phyloP scores from a whole-genome alignment of 2,888 invertebrate genomes.

The Metellina segmentata region DNA sequence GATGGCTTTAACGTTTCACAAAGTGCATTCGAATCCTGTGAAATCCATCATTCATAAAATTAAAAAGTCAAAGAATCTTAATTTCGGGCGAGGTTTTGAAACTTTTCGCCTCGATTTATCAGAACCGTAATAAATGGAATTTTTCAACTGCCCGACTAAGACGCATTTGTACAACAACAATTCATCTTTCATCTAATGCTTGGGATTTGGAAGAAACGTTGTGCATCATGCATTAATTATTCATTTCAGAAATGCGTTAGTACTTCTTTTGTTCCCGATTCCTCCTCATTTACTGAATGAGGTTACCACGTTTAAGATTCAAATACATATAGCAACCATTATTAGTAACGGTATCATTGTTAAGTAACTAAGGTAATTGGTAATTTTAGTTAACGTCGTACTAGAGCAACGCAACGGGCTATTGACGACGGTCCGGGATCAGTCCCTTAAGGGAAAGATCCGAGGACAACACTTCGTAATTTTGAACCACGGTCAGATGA shows the following conservation, averaged over 20 bases:
- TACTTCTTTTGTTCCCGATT: no score
- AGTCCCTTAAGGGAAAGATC: no score
- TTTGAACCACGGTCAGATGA: no score
- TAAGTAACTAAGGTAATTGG: no score
- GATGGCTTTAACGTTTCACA: background rate
- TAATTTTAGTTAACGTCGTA: no score
- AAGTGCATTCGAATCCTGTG: background rate
- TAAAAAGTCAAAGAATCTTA: conserved; percentile 31
- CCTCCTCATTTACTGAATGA: no score
- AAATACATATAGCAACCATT: no score
- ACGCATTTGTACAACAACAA: conserved; percentile 7
- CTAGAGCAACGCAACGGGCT: no score
- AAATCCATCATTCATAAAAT: conserved; percentile 46
- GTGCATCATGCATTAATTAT: conserved; percentile 8
- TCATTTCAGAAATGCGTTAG: background rate
- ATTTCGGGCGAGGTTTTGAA: conserved; percentile 12
- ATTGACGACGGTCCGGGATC: no score
- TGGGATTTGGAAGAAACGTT: background rate
- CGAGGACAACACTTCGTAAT: no score
- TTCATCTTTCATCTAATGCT: conserved; percentile 18
- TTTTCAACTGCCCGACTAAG: background rate
- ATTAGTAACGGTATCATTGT: no score
- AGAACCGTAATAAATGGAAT: conserved; percentile 29
- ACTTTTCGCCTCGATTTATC: background rate
- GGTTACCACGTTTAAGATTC: no score